Percentiles rank a stretch among this genome's conserved stretches.
These are phyloP conservation scores for Amblyraja radiata DNA, from an alignment of 2,797 vertebrate genomes.

Conservation along the genomic window DNA sequence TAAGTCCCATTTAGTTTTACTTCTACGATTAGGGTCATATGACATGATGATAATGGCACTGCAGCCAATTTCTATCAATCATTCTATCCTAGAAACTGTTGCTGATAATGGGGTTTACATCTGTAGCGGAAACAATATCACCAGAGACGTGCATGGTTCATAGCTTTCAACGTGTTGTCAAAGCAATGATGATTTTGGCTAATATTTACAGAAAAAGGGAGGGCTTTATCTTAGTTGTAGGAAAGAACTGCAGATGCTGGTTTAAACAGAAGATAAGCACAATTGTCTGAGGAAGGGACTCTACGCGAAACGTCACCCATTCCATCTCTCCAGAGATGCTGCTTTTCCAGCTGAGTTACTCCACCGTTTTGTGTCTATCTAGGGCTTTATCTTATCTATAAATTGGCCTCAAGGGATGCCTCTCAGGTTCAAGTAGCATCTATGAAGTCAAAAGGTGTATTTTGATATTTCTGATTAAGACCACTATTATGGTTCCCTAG, in stretches of 20 bases:
- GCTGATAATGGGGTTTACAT: constrained; percentile 59
- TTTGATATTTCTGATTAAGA: no score
- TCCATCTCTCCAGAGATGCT: no score
- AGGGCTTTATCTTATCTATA: background rate
- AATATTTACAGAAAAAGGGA: background rate
- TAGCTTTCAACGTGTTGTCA: constrained; percentile 41
- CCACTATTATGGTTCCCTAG: no score
- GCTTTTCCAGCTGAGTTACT: no score
- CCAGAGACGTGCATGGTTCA: constrained; percentile 43
- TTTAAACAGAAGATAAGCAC: no score
- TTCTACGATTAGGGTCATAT: background rate
- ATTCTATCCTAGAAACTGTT: background rate
- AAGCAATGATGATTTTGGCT: background rate
- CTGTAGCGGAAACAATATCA: constrained; percentile 51
- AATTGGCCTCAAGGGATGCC: background rate
- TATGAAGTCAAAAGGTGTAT: no score
- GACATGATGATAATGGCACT: background rate
- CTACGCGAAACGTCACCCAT: no score
- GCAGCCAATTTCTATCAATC: background rate
- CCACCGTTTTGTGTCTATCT: no score
- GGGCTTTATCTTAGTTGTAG: background rate
- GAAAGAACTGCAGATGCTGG: no score
- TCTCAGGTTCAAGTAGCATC: background rate
- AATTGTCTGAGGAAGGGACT: no score
- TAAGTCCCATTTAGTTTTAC: background rate